Conservation (phyloP, 2,888 invertebrate species). For the Aleiodes testaceus region DNA sequence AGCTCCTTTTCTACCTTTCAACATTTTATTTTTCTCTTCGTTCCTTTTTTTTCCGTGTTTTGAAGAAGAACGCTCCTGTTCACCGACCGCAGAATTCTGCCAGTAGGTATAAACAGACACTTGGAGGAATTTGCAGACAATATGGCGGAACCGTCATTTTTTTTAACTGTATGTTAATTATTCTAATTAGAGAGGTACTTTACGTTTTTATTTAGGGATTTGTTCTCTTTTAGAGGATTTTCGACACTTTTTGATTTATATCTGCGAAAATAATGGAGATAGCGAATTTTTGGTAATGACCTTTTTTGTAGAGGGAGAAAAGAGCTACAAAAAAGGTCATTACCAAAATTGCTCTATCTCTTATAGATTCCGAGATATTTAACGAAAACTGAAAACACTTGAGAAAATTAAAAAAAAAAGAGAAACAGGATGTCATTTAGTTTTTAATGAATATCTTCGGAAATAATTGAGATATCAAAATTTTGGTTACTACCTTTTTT, state of each 20-base stretch:
- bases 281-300: no score
- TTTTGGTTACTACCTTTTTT: no score
- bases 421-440: no score
- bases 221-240: not conserved
- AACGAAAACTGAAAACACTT: no score
- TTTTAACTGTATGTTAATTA: conserved; percentile 53
- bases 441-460: no score
- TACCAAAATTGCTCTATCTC: no score
- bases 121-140: conserved; percentile 8
- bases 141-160: conserved; percentile 27
- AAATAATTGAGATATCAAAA: no score
- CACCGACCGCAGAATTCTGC: conserved; percentile 27
- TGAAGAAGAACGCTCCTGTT: conserved; percentile 9
- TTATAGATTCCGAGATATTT: no score
- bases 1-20: conserved; percentile 46
- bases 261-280: no score
- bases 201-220: conserved; percentile 9
- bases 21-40: conserved; percentile 30
- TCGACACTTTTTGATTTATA: not conserved
- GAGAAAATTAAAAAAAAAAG: no score
- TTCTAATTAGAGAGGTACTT: conserved; percentile 54
- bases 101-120: not conserved
- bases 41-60: not conserved
- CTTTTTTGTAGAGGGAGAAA: no score
- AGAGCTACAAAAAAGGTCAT: no score